Evolutionary conservation across 2,888 invertebrate genomes (phyloP).

Genomic region (Patella ulyssiponensis): DNA sequence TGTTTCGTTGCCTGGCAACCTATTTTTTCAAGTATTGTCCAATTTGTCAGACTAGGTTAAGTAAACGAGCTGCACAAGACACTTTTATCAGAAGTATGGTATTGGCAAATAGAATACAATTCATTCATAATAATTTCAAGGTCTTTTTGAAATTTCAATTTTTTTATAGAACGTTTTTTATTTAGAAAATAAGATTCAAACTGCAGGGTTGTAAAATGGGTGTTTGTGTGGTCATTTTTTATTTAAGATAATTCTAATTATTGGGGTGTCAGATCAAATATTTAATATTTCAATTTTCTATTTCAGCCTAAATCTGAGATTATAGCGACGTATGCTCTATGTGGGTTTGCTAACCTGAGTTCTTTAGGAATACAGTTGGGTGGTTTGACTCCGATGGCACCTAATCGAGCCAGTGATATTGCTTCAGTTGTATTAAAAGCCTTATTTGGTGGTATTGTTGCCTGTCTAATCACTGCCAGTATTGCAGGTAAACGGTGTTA

Average conservation of each 20-base stretch:
- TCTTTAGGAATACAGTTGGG: constrained; percentile 90
- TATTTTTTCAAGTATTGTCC: too few species aligned
- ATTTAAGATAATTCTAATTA: not conserved
- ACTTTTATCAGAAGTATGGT: too few species aligned
- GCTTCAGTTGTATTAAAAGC: constrained; percentile 83
- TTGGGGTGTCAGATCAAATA: not conserved
- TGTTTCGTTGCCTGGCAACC: too few species aligned
- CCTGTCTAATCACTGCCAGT: constrained; percentile 91
- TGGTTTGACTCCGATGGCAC: constrained; percentile 83
- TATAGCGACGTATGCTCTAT: constrained; percentile 91
- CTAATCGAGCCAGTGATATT: constrained; percentile 80
- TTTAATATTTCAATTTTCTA: constrained; percentile 18
- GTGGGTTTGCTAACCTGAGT: constrained; percentile 92
- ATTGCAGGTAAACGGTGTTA: constrained; percentile 80
- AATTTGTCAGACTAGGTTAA: too few species aligned
- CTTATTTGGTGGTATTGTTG: constrained; percentile 85
- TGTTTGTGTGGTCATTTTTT: too few species aligned
- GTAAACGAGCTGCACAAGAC: too few species aligned
- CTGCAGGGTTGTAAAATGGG: too few species aligned
- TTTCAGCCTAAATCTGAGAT: constrained; percentile 82
- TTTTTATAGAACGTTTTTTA: too few species aligned
- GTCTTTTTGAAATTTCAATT: too few species aligned
- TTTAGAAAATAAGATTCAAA: too few species aligned
- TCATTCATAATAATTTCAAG: too few species aligned
- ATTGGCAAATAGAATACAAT: too few species aligned